Percentiles rank a stretch among this genome's conserved stretches.
Evolutionary conservation across 2,888 invertebrate genomes (phyloP).

Genomic region (Ctena decussata): DNA sequence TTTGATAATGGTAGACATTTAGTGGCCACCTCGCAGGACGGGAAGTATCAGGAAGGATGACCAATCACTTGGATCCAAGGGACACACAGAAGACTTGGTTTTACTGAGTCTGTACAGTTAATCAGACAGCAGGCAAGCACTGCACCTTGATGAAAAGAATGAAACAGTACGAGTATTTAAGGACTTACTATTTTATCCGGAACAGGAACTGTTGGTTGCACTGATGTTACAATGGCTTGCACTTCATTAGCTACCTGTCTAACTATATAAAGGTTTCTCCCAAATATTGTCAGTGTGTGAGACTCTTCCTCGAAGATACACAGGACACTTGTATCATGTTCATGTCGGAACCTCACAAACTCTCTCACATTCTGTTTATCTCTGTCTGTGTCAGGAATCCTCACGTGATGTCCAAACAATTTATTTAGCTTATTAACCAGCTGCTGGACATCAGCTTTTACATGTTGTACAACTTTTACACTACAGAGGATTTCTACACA

Average conservation of each 20-base stretch:
- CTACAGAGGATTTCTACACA: slow-evolving; percentile 57
- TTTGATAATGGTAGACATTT: too few species aligned
- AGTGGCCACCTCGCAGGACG: too few species aligned
- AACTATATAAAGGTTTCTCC: slow-evolving; percentile 37
- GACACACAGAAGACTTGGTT: too few species aligned
- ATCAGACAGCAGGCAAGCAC: too few species aligned
- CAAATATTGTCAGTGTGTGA: slow-evolving; percentile 30
- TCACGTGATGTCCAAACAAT: slow-evolving; percentile 41
- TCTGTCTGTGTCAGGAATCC: slow-evolving; percentile 21
- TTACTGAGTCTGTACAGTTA: too few species aligned
- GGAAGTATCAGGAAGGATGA: too few species aligned
- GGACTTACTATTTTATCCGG: neutral
- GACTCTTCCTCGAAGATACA: slow-evolving; percentile 49
- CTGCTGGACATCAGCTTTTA: slow-evolving; percentile 53
- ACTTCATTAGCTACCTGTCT: slow-evolving; percentile 35
- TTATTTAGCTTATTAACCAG: slow-evolving; percentile 53
- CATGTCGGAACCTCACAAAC: slow-evolving; percentile 32
- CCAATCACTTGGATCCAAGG: too few species aligned
- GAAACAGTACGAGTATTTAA: too few species aligned
- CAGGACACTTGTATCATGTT: slow-evolving; percentile 37
- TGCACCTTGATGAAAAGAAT: too few species aligned
- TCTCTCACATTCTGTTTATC: slow-evolving; percentile 32
- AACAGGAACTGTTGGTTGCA: neutral
- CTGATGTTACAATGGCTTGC: neutral
- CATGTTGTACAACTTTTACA: slow-evolving; percentile 38